Percentiles rank a stretch among this genome's conserved stretches.
phyloP scores from a whole-genome alignment of 2,888 invertebrate species.

The Chelonus formosanus region DNA sequence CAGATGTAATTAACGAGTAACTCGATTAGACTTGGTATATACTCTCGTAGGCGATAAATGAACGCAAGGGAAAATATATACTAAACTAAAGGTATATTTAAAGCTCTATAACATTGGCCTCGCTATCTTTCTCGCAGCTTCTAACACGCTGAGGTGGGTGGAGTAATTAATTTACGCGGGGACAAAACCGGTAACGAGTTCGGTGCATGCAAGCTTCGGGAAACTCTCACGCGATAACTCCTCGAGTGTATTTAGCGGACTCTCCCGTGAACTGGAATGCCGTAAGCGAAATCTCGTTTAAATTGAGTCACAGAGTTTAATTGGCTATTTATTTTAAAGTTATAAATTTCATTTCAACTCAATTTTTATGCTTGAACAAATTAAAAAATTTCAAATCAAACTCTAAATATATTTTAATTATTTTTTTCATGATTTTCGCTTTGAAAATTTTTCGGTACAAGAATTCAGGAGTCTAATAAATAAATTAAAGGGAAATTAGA shows the following conservation, averaged over 20 bases:
- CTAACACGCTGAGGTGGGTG: constrained; percentile 29
- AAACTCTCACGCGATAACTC: constrained; percentile 53
- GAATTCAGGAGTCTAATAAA: not conserved
- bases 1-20: constrained; percentile 39
- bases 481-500: too few species aligned
- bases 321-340: constrained; percentile 32
- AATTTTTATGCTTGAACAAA: constrained; percentile 23
- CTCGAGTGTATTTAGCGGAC: constrained; percentile 45
- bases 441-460: too few species aligned
- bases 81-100: constrained; percentile 18
- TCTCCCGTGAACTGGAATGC: constrained; percentile 20
- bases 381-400: not conserved
- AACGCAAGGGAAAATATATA: constrained; percentile 31
- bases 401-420: not conserved
- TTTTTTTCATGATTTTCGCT: too few species aligned
- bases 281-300: constrained; percentile 28
- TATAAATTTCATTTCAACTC: constrained; percentile 26
- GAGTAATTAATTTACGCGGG: constrained; percentile 56
- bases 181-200: constrained; percentile 58
- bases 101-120: constrained; percentile 19
- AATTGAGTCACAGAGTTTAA: constrained; percentile 31
- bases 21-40: constrained; percentile 40
- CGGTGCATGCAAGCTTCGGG: constrained; percentile 50
- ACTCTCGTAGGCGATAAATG: constrained; percentile 28
- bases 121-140: constrained; percentile 19